Conservation (phyloP, 2,888 invertebrate genomes). For the Orthonevra nobilis region DNA sequence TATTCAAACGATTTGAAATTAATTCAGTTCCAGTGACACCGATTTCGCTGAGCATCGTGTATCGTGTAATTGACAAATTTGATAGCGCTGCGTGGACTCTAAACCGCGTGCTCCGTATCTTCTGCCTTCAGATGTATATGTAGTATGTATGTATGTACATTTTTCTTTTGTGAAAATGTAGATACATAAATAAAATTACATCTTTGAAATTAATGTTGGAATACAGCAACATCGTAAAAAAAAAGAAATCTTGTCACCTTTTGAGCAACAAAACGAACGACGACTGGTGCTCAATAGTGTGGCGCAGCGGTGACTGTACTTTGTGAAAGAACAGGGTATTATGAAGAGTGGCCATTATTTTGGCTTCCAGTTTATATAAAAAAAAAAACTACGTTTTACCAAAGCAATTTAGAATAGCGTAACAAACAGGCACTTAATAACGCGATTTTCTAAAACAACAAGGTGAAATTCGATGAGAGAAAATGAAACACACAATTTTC, state of each 20-base stretch:
- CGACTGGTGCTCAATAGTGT: slow-evolving; percentile 29
- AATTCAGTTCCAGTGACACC: too few species aligned
- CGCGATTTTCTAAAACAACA: slow-evolving; percentile 1
- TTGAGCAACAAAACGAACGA: slow-evolving; percentile 28
- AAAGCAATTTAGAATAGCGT: too few species aligned
- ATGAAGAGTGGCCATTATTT: slow-evolving; percentile 28
- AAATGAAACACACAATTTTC: slow-evolving; percentile 74
- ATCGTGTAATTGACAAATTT: too few species aligned
- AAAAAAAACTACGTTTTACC: slow-evolving; percentile 6
- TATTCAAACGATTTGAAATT: too few species aligned
- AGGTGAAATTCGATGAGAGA: slow-evolving; percentile 31
- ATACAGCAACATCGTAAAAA: neutral
- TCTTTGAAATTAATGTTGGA: neutral
- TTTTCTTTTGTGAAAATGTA: too few species aligned
- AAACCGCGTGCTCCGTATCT: slow-evolving; percentile 15
- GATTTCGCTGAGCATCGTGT: too few species aligned
- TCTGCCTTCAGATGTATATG: too few species aligned
- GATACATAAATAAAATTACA: neutral
- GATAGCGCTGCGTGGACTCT: slow-evolving; percentile 11
- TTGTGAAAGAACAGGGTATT: slow-evolving; percentile 44
- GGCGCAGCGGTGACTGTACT: slow-evolving; percentile 60
- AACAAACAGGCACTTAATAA: too few species aligned
- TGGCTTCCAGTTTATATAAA: slow-evolving; percentile 12
- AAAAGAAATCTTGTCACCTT: slow-evolving; percentile 20
- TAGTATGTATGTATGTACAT: too few species aligned